Base-by-base conservation (phyloP, 2,797 vertebrate species). In the Mionectes olivaceus region DNA sequence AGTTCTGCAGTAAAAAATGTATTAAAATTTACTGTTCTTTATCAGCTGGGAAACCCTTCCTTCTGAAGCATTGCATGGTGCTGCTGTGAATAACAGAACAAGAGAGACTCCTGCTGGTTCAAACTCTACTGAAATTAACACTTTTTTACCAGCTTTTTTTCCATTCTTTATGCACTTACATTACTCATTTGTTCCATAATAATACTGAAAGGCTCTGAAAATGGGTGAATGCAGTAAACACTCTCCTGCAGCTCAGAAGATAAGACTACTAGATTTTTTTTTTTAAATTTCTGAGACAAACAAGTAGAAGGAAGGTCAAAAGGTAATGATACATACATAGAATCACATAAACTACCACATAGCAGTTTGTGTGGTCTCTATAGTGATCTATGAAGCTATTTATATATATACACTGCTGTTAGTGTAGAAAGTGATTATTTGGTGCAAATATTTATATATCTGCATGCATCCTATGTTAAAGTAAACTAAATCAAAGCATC, bases 51-150 rank as follows among this genome's bases (percentile, higher is more conserved):
- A 86, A 92, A 70, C 9, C 5, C 33, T 92, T 63, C 39, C 17
- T 83, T 85, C 49, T 39, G 55, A 68, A 74, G 35, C 12, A 49
- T 0, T 83, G 13, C 22, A 7, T 79, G 27, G 27, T 69, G 33
- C 15, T 88, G 73, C 61, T 78, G 41, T n/a, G 63, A 92, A 73
- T 53, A 84, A 80, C 65, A 95, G 96, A 94, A 56, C 91, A 94
- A 96, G 90, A 93, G 93, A 92, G 95, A 97, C 82, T 95, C 96
- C 96, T 95, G 74, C 93, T 95, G 94, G 94, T 46, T 92, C 52
- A 78, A 78, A 60, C 19, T 60, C 46, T 64, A 32, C 11, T 79
- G 44, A 73, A 74, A 75, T 32, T 50, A 81, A 49, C 17, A 83
- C 4, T 69, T 80, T 60, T 69, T 59, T 35, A 33, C 11, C 61